These are phyloP conservation scores for Cromileptes altivelis DNA, from an alignment of 2,113 vertebrate genomes.

Conservation along the genomic window DNA sequence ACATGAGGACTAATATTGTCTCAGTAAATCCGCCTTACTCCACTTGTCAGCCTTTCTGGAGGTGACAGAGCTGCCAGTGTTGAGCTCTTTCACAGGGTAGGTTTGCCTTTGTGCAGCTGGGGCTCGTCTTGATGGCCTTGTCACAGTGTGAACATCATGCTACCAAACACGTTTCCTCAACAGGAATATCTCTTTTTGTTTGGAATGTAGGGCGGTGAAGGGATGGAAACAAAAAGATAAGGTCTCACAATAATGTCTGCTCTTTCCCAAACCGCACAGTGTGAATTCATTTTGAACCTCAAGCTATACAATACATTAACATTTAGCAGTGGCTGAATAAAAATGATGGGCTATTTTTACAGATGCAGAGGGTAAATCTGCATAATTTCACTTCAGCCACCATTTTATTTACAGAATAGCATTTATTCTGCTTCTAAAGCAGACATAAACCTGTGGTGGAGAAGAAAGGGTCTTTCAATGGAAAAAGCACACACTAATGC, in stretches of 20 bases:
- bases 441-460: neutral
- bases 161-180: conserved; percentile 39
- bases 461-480: neutral
- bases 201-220: conserved; percentile 29
- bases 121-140: conserved; percentile 48
- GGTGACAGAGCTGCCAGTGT: conserved; percentile 60
- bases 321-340: conserved; percentile 44
- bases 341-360: conserved; percentile 50
- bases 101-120: conserved; percentile 50
- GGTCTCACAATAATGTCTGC: conserved; percentile 4
- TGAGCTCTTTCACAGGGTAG: conserved; percentile 16
- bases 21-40: conserved; percentile 17
- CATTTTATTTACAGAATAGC: conserved; percentile 22
- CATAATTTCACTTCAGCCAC: conserved; percentile 27
- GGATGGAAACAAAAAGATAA: conserved; percentile 47
- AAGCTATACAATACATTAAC: conserved; percentile 63
- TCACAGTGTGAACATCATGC: conserved; percentile 43
- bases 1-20: conserved; percentile 44
- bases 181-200: conserved; percentile 29
- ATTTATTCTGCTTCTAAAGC: neutral
- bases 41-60: conserved; percentile 33
- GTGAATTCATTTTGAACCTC: conserved; percentile 28
- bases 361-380: conserved; percentile 15
- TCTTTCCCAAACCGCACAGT: conserved; percentile 6
- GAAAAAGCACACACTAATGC: neutral